phyloP scores from a whole-genome alignment of 2,797 vertebrate genomes.

The Anolis apletophallus region DNA sequence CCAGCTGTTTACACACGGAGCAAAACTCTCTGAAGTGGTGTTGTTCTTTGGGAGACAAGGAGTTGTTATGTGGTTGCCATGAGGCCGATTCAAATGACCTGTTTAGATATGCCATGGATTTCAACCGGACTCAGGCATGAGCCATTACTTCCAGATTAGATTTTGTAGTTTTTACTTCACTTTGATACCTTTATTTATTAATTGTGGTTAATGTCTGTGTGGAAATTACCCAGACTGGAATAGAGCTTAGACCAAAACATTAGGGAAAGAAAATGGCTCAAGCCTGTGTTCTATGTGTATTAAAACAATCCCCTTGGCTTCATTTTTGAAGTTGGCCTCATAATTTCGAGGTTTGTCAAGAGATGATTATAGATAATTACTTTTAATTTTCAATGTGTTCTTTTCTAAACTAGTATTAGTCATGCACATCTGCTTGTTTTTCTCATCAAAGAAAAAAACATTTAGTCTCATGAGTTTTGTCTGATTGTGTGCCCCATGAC shows the following conservation, averaged over 20 bases:
- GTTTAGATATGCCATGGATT: background rate
- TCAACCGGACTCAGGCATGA: background rate
- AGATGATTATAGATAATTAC: background rate
- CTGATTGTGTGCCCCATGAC: background rate
- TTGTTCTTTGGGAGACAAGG: too few species aligned
- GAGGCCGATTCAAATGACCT: too few species aligned
- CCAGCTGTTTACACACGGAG: too few species aligned
- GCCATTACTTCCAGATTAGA: background rate
- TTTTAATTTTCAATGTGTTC: background rate
- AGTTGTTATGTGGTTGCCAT: too few species aligned
- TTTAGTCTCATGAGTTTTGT: background rate
- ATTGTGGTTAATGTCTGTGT: background rate
- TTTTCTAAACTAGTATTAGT: background rate
- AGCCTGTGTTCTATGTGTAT: background rate
- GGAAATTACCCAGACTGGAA: background rate
- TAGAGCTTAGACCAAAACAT: conserved; percentile 5
- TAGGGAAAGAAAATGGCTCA: background rate
- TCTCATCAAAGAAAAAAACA: background rate
- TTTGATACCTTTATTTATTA: conserved; percentile 10
- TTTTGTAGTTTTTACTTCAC: background rate
- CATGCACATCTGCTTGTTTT: background rate
- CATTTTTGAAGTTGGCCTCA: background rate
- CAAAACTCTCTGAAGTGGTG: too few species aligned
- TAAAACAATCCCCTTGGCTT: background rate
- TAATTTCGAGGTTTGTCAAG: background rate